Conservation (phyloP, 2,888 invertebrate genomes). For the Frankliniella intonsa region DNA sequence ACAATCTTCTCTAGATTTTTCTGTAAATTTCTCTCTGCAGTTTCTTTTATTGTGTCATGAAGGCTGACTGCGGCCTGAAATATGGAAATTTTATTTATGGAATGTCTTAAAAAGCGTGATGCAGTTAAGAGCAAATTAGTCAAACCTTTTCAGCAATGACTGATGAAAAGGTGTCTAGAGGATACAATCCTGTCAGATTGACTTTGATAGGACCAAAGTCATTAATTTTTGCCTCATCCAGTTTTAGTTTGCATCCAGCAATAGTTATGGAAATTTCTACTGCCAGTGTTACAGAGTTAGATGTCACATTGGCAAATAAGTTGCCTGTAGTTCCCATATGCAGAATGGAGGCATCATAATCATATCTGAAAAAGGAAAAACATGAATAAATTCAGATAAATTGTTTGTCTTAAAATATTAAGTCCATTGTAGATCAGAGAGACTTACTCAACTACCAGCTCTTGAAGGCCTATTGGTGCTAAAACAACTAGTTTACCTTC, state of each 20-base stretch:
- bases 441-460: neutral
- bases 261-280: neutral
- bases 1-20: neutral
- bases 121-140: neutral
- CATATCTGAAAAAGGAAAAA: neutral
- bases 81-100: neutral
- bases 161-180: neutral
- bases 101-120: neutral
- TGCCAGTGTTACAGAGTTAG: conserved; percentile 8
- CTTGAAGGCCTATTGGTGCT: neutral
- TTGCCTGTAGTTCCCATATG: neutral
- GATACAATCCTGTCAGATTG: conserved; percentile 8
- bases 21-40: neutral
- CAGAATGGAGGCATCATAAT: conserved; percentile 8
- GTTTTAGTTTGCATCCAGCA: neutral
- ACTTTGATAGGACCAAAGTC: neutral
- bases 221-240: neutral
- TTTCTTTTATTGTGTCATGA: neutral
- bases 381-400: neutral
- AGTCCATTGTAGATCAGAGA: neutral
- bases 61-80: neutral
- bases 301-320: neutral
- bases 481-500: neutral
- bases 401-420: neutral
- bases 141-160: neutral